Percentiles rank a stretch among this genome's conserved stretches.
Evolutionary conservation across 2,797 vertebrate species (phyloP).

Genomic region (Scomberomorus guttatus): DNA sequence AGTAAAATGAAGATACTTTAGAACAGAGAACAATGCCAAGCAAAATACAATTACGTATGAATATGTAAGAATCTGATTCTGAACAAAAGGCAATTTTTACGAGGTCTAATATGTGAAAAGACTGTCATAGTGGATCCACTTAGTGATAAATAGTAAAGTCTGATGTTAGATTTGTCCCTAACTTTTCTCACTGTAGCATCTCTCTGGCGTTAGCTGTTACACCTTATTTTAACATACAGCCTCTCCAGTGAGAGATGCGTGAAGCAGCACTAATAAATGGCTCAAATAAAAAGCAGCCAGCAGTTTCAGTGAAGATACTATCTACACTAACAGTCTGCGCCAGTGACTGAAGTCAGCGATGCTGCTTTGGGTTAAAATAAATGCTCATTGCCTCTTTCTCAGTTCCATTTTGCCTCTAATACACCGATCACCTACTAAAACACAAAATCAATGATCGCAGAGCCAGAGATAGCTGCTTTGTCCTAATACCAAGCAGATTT

Average conservation of each 20-base stretch:
- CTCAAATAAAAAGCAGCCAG: constrained; percentile 24
- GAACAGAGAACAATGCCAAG: not conserved
- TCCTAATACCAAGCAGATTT: constrained; percentile 2
- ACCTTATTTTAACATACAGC: not conserved
- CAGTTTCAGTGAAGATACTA: constrained; percentile 18
- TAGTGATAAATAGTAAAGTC: too few relatives aligned
- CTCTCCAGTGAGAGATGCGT: not conserved
- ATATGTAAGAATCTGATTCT: too few relatives aligned
- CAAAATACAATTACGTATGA: too few relatives aligned
- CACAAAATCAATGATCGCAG: not conserved
- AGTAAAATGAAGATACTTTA: not conserved
- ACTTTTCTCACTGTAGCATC: not conserved
- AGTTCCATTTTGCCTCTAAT: not conserved
- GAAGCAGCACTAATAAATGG: constrained; percentile 10
- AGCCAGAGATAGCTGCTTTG: not conserved
- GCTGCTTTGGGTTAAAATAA: constrained; percentile 14
- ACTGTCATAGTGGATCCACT: too few relatives aligned
- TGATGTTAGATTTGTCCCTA: not conserved
- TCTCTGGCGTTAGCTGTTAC: not conserved
- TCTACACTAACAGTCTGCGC: not conserved
- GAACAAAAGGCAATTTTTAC: too few relatives aligned
- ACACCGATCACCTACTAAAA: not conserved
- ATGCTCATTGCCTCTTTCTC: not conserved
- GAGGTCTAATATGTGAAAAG: too few relatives aligned
- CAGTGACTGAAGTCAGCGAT: constrained; percentile 10